These are phyloP conservation scores for Drosophila melanica DNA, from an alignment of 1,140 invertebrate genomes.

Conservation along the genomic window DNA sequence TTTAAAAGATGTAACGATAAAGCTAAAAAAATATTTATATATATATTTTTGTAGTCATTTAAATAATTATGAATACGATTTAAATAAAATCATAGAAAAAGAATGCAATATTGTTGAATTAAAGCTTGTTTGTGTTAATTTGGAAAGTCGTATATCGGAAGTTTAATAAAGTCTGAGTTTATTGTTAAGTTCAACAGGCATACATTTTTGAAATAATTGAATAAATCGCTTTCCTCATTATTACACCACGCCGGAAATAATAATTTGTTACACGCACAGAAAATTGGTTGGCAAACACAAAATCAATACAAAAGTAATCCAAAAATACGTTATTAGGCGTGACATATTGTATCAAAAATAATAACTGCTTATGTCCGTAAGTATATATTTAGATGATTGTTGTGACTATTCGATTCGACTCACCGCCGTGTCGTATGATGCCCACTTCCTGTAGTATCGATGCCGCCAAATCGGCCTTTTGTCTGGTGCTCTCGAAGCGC, in stretches of 20 bases:
- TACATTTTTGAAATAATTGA: too few relatives aligned
- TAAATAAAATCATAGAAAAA: too few relatives aligned
- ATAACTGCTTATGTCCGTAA: constrained; percentile 9
- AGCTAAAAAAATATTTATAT: too few relatives aligned
- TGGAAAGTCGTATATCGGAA: too few relatives aligned
- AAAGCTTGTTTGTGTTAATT: too few relatives aligned
- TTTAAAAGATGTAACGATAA: too few relatives aligned
- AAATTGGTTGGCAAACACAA: constrained; percentile 33
- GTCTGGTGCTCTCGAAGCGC: constrained; percentile 88
- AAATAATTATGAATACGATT: too few relatives aligned
- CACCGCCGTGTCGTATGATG: constrained; percentile 87
- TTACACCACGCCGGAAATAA: constrained; percentile 3
- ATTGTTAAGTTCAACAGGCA: too few relatives aligned
- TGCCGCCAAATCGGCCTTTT: constrained; percentile 90
- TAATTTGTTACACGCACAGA: constrained; percentile 18
- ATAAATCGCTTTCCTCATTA: not conserved
- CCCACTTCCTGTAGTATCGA: constrained; percentile 89
- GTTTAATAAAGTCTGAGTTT: too few relatives aligned
- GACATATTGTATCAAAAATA: not conserved
- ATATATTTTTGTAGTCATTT: too few relatives aligned
- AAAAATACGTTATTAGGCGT: not conserved
- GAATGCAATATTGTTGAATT: too few relatives aligned
- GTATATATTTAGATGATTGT: not conserved
- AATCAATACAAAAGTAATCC: constrained; percentile 38
- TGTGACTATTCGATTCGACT: constrained; percentile 54